These are phyloP conservation scores for Rhynchopsitta pachyrhyncha DNA, from an alignment of 2,113 vertebrate genomes.

Conservation along the genomic window DNA sequence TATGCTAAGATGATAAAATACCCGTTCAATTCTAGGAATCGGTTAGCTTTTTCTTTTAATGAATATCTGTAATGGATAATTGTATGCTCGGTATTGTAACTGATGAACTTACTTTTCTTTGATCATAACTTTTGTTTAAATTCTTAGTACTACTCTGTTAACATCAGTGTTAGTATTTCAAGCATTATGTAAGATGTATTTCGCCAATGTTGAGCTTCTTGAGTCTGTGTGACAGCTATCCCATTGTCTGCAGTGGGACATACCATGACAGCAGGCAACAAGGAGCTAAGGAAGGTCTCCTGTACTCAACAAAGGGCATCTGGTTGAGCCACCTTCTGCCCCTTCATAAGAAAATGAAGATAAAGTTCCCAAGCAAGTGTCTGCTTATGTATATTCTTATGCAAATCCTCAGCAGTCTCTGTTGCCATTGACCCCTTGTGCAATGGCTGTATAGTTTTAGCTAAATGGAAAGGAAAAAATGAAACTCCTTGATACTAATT, in stretches of 20 bases:
- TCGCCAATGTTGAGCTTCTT: background rate
- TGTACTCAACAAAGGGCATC: slow-evolving; percentile 49
- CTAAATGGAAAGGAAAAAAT: background rate
- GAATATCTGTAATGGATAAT: background rate
- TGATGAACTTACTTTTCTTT: background rate
- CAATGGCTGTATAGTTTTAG: background rate
- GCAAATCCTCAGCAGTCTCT: background rate
- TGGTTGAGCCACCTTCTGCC: slow-evolving; percentile 38
- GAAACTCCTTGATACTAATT: background rate
- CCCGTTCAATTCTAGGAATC: background rate
- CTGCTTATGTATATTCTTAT: slow-evolving; percentile 4
- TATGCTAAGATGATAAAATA: background rate
- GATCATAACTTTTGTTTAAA: background rate
- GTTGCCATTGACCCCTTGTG: background rate
- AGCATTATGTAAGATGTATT: background rate
- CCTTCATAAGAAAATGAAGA: slow-evolving; percentile 60
- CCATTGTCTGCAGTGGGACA: slow-evolving; percentile 57
- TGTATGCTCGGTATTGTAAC: background rate
- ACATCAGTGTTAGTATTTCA: background rate
- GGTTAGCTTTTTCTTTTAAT: background rate
- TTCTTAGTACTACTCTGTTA: background rate
- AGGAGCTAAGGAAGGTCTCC: slow-evolving; percentile 53
- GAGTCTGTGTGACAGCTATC: slow-evolving; percentile 32
- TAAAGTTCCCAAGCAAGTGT: slow-evolving; percentile 62
- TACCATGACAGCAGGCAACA: slow-evolving; percentile 45